These are phyloP conservation scores for Balearica regulorum DNA, from an alignment of 2,797 vertebrate species.

Conservation along the genomic window DNA sequence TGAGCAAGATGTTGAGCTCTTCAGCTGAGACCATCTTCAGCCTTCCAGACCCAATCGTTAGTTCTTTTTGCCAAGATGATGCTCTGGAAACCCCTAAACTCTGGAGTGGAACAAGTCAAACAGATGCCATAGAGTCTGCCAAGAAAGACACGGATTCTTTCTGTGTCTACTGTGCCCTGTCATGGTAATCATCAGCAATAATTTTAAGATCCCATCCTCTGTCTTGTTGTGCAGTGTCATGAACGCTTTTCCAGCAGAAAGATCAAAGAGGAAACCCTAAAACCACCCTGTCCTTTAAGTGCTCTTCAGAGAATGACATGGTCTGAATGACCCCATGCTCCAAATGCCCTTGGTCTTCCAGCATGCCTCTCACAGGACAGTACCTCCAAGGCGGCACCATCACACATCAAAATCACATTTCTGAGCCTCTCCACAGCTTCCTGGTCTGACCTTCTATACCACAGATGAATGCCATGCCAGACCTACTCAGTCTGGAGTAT, in stretches of 20 bases:
- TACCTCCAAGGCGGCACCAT: too few species aligned
- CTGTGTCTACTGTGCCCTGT: not conserved
- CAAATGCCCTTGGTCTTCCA: not conserved
- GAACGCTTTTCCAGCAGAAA: not conserved
- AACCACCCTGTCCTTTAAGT: not conserved
- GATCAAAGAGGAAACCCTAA: not conserved
- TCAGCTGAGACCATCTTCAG: not conserved
- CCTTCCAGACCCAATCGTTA: not conserved
- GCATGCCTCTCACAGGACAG: too few species aligned
- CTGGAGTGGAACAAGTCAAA: not conserved
- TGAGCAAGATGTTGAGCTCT: not conserved
- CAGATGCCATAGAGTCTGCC: fast-evolving
- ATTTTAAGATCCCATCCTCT: not conserved
- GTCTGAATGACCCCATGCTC: not conserved
- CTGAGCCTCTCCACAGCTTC: not conserved
- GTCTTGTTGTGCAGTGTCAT: not conserved
- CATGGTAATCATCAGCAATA: not conserved
- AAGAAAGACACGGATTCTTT: not conserved
- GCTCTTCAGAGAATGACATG: not conserved
- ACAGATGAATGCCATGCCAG: not conserved
- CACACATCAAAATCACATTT: not conserved
- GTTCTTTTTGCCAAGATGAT: not conserved
- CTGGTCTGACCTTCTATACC: not conserved
- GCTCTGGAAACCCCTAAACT: not conserved
- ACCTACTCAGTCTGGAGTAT: not conserved